A percentile compares a stretch with the other conserved stretches of the same genome.
Evolutionary conservation across 37 sponge, comb jelly and placozoan genomes (phyloP).

Genomic region (Cliona cf. orientalis): DNA sequence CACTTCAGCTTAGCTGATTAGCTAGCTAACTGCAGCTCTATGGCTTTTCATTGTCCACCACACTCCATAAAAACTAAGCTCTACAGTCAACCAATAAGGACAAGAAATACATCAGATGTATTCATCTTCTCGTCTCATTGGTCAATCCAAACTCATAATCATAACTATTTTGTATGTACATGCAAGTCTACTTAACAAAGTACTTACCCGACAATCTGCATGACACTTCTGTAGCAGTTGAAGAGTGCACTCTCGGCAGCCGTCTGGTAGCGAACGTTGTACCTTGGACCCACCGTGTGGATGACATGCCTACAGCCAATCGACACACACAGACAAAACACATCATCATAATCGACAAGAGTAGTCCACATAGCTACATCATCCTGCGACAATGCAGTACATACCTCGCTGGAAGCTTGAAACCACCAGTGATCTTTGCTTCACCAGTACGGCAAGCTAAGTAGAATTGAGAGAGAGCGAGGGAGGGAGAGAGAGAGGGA

Average conservation of each 20-base stretch:
- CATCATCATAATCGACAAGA: not conserved
- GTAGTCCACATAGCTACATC: not conserved
- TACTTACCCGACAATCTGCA: conserved; percentile 77
- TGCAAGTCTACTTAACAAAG: not conserved
- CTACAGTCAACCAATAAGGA: too few species aligned
- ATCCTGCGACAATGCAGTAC: not conserved
- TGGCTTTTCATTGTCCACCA: too few species aligned
- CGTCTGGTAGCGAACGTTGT: conserved; percentile 87
- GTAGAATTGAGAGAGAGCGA: too few species aligned
- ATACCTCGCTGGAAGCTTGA: conserved; percentile 79
- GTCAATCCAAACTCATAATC: not conserved
- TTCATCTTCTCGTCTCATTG: too few species aligned
- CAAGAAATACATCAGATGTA: too few species aligned
- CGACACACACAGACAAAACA: not conserved
- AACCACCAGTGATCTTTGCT: conserved; percentile 73
- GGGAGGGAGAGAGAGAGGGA: too few species aligned
- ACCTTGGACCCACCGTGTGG: conserved; percentile 93
- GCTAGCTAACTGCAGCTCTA: too few species aligned
- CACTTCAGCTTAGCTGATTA: too few species aligned
- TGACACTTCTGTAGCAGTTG: conserved; percentile 86
- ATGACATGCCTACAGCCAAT: conserved; percentile 69
- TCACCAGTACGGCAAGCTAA: conserved; percentile 90
- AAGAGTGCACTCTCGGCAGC: conserved; percentile 95
- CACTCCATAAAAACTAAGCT: too few species aligned
- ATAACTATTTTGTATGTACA: not conserved